Evolutionary conservation across 2,888 invertebrate species (phyloP).

Genomic region (Marasmarcha lunaedactyla): DNA sequence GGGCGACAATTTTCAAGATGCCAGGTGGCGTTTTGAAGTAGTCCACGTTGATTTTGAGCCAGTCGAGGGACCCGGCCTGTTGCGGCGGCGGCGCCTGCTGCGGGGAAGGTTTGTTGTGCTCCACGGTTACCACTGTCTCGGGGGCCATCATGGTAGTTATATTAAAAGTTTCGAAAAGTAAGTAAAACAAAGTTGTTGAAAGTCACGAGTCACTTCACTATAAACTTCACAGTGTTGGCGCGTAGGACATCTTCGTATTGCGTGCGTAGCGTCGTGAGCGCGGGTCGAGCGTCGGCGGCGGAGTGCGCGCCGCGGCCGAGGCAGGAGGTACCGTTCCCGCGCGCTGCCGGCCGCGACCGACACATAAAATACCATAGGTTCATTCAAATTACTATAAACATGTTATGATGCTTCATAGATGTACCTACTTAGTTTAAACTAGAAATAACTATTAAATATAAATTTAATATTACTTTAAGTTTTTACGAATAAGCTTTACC

Average conservation of each 20-base stretch:
- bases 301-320: background rate
- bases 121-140: conserved; percentile 85
- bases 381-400: background rate
- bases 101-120: conserved; percentile 70
- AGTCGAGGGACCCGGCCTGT: conserved; percentile 70
- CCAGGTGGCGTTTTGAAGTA: conserved; percentile 88
- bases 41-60: conserved; percentile 81
- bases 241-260: conserved; percentile 43
- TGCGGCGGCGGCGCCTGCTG: conserved; percentile 57
- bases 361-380: conserved; percentile 1
- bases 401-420: too few species aligned
- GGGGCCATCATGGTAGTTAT: conserved; percentile 76
- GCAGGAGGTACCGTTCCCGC: background rate
- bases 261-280: conserved; percentile 7
- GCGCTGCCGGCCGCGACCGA: background rate
- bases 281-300: background rate
- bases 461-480: too few species aligned
- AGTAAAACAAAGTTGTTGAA: too few species aligned
- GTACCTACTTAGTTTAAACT: too few species aligned
- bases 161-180: conserved; percentile 14
- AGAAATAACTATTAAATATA: too few species aligned
- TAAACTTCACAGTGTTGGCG: conserved; percentile 43
- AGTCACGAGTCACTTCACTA: conserved; percentile 49
- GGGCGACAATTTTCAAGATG: conserved; percentile 81
- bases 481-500: too few species aligned